Base-by-base conservation (phyloP, 2,113 vertebrate species). In the Trichomycterus rosablanca region DNA sequence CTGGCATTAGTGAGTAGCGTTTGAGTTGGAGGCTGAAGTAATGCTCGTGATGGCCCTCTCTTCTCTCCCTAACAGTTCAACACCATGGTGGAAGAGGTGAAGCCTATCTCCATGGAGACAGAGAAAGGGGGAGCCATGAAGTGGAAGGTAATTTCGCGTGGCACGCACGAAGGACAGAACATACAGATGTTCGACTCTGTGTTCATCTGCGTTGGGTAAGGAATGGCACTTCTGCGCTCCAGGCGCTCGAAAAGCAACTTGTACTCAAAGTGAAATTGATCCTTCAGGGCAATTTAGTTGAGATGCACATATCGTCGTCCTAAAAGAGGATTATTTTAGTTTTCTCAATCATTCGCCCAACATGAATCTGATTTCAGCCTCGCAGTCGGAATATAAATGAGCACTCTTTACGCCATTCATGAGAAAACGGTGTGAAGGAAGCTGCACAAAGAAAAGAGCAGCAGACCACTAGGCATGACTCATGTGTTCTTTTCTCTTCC, bases 191-290 rank as follows among this genome's bases (percentile, higher is more conserved):
- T 87, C 7, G 80, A 87, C 70, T 71, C 82, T 0, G 76, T 86
- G n/a, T 84, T 88, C 1, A 54, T 87, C 54, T 88, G 84, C 76
- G 79, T 71, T 0, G 85, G 84, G 87, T 88, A 22, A 80, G 76
- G 56, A 5, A 26, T 55, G 48, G 15, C 65, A 59, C 5, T 61
- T 62, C 53, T 52, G 40, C 54, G 52, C 23, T 37, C 34, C 43
- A 54, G 43, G 42, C 49, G 34, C 58, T 44, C 56, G 58, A 67
- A 71, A 52, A 35, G 19, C 42, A 55, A 72, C 58, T 55, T 55
- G 61, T 46, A 14, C 14, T 37, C 30, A 7, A 5, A 39, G 7
- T 57, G 32, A 44, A 63, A 53, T 56, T 53, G 42, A 52, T 62
- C 45, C 24, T 19, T 43, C 18, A 20, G 23, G 42, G 44, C 22